phyloP scores from a whole-genome alignment of 2,797 vertebrate species.

The Tachyglossus aculeatus region DNA sequence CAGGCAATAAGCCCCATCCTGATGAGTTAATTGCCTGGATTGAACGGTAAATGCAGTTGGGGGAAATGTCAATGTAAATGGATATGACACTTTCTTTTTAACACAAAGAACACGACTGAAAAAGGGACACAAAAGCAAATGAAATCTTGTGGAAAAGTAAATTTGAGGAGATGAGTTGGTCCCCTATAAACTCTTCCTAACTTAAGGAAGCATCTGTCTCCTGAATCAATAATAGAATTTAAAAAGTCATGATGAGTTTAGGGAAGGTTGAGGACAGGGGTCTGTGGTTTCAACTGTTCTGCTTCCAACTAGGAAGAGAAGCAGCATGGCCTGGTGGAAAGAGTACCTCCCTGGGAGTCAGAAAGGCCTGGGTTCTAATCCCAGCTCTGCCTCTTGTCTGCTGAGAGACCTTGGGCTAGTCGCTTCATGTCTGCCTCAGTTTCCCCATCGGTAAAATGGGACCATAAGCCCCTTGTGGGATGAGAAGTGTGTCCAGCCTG shows the following conservation, averaged over 20 bases:
- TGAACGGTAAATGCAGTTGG: slow-evolving; percentile 17
- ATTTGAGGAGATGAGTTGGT: slow-evolving; percentile 24
- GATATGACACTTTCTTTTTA: slow-evolving; percentile 17
- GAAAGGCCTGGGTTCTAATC: background rate
- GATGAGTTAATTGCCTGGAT: slow-evolving; percentile 32
- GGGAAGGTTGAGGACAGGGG: no score
- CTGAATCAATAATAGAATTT: background rate
- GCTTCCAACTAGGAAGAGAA: no score
- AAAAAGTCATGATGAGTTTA: no score
- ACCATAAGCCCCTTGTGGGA: no score
- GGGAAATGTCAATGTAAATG: slow-evolving; percentile 9
- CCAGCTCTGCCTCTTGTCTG: background rate
- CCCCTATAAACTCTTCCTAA: no score
- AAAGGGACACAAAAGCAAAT: slow-evolving; percentile 5
- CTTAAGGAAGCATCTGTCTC: slow-evolving; percentile 12
- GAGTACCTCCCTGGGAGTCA: background rate
- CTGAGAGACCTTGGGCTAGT: background rate
- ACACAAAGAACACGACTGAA: slow-evolving; percentile 14
- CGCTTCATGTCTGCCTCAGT: background rate
- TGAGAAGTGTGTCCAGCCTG: no score
- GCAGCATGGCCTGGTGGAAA: background rate
- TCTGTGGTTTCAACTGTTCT: no score
- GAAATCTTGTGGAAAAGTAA: slow-evolving; percentile 18
- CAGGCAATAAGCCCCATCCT: background rate
- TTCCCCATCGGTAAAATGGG: background rate